Percentiles rank a stretch among this genome's conserved stretches.
These are phyloP conservation scores for Margarornis squamiger DNA, from an alignment of 2,797 vertebrate genomes.

Conservation along the genomic window DNA sequence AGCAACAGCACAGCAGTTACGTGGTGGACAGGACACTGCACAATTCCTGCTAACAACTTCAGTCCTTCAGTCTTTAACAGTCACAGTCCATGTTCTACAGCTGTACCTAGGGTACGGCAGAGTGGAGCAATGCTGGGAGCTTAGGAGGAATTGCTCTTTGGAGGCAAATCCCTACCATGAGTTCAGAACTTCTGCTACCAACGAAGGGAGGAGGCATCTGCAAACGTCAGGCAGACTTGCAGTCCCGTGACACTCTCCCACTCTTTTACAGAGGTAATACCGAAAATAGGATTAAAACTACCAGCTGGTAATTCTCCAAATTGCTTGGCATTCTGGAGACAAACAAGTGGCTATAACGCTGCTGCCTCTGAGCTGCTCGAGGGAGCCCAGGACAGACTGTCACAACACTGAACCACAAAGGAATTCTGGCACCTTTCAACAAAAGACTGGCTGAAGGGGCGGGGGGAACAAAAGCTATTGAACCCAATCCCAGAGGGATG, in stretches of 20 bases:
- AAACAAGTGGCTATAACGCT: background rate
- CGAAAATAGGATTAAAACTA: background rate
- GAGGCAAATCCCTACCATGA: background rate
- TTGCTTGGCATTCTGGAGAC: background rate
- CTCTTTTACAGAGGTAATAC: background rate
- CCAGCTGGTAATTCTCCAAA: conserved; percentile 6
- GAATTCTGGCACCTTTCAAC: conserved; percentile 43
- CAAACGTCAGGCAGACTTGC: background rate
- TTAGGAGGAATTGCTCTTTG: background rate
- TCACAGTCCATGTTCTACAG: background rate
- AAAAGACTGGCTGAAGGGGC: background rate
- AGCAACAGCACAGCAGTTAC: background rate
- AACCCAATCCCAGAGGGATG: conserved; percentile 43
- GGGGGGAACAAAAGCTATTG: conserved; percentile 26
- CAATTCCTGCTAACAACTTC: background rate
- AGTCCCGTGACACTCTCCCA: background rate
- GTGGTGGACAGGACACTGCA: background rate
- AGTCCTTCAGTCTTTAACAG: background rate
- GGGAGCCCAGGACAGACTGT: background rate
- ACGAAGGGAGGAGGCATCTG: background rate
- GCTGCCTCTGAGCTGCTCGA: background rate
- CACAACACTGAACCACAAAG: conserved; percentile 31
- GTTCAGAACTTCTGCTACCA: background rate
- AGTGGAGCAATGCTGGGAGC: background rate
- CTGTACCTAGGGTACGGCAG: background rate